Conservation (phyloP, 2,113 vertebrate species). For the Seriola quinqueradiata region DNA sequence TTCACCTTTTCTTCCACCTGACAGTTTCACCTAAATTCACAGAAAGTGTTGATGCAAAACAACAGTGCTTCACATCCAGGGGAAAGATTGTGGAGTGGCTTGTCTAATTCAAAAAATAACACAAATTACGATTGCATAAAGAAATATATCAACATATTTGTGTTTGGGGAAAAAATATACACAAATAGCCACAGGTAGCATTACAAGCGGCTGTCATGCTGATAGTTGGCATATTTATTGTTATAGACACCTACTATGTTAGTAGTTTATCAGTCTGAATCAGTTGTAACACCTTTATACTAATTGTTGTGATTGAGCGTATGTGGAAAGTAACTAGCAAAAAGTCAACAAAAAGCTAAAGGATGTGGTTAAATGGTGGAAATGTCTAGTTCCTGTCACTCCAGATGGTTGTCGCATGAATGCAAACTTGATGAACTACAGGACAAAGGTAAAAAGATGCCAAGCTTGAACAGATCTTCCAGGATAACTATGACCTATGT, state of each 20-base stretch:
- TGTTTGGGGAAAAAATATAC: background rate
- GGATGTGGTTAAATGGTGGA: background rate
- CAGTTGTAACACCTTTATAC: background rate
- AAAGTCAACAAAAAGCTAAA: background rate
- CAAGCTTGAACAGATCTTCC: background rate
- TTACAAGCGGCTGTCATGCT: background rate
- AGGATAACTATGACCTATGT: background rate
- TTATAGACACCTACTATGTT: background rate
- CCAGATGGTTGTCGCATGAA: background rate
- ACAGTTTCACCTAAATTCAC: background rate
- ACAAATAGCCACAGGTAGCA: background rate
- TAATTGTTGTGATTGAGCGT: background rate
- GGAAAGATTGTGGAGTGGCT: background rate
- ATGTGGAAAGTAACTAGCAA: background rate
- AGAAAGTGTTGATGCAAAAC: background rate
- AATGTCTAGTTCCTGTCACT: background rate
- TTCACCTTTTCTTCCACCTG: slow-evolving; percentile 3
- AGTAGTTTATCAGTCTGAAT: background rate
- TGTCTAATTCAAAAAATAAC: background rate
- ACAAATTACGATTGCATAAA: background rate
- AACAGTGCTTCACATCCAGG: background rate
- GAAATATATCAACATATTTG: background rate
- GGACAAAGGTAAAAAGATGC: background rate
- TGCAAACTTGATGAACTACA: background rate
- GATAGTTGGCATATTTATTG: background rate